Evolutionary conservation across 35 echinoderm and acorn worm genomes (phyloP).

Genomic region (Anneissia japonica): DNA sequence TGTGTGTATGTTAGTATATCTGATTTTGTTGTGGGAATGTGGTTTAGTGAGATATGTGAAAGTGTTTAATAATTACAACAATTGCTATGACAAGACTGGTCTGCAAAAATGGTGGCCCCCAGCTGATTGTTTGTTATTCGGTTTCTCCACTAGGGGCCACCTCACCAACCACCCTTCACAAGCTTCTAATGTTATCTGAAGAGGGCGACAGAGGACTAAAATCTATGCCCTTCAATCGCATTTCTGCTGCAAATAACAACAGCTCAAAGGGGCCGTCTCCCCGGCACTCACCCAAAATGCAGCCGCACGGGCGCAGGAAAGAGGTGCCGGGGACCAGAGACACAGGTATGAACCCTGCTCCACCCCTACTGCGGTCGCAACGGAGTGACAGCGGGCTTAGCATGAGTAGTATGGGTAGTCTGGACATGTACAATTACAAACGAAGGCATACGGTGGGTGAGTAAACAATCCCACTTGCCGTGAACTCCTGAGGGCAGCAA

Average conservation of each 20-base stretch:
- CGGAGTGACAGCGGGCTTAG: slow-evolving; percentile 79
- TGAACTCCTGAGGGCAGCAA: neutral
- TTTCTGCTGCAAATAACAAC: slow-evolving; percentile 40
- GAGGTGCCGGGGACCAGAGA: neutral
- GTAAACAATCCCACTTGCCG: slow-evolving; percentile 9
- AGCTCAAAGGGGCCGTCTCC: slow-evolving; percentile 20
- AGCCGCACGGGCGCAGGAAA: neutral
- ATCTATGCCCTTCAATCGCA: slow-evolving; percentile 44
- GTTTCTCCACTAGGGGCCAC: slow-evolving; percentile 63
- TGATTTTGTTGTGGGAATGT: neutral
- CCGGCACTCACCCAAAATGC: slow-evolving; percentile 46
- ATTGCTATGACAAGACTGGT: neutral
- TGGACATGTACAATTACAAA: slow-evolving; percentile 10
- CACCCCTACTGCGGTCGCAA: slow-evolving; percentile 47
- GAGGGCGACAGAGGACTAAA: slow-evolving; percentile 84
- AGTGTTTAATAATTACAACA: neutral
- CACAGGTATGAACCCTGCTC: neutral
- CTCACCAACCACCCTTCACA: slow-evolving; percentile 87
- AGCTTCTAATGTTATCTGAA: slow-evolving; percentile 84
- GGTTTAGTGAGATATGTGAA: neutral
- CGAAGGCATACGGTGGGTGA: slow-evolving; percentile 84
- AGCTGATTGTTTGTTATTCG: neutral
- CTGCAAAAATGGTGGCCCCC: neutral
- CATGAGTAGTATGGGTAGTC: slow-evolving; percentile 63
- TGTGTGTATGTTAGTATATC: neutral